phyloP scores from a whole-genome alignment of 2,797 vertebrate species.

The Hipposideros larvatus region DNA sequence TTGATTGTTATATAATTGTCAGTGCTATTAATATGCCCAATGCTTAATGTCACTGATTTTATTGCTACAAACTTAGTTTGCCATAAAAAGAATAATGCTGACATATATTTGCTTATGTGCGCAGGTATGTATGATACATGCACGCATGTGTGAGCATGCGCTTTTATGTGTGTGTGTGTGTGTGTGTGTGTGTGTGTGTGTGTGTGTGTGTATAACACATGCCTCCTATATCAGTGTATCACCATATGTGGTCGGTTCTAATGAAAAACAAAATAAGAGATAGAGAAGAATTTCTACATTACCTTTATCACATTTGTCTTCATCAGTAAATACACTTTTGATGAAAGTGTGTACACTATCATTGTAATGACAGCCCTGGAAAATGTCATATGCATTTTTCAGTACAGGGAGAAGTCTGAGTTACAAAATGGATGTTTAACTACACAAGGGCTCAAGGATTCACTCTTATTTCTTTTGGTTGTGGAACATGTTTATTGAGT shows the following conservation, averaged over 20 bases:
- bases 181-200: slow-evolving; percentile 4
- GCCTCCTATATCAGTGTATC: slow-evolving; percentile 44
- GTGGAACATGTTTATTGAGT: background rate
- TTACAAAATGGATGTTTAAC: slow-evolving; percentile 8
- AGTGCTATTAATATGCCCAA: slow-evolving; percentile 83
- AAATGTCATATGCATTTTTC: slow-evolving; percentile 52
- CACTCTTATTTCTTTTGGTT: background rate
- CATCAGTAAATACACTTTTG: slow-evolving; percentile 63
- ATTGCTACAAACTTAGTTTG: slow-evolving; percentile 80
- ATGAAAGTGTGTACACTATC: background rate
- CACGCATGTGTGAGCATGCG: background rate
- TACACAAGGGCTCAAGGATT: slow-evolving; percentile 10
- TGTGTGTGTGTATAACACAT: slow-evolving; percentile 57
- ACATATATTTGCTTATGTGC: slow-evolving; percentile 33
- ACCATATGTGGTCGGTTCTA: background rate
- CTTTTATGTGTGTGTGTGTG: background rate
- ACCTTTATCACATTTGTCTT: slow-evolving; percentile 76
- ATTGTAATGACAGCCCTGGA: slow-evolving; percentile 55
- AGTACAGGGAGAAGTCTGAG: background rate
- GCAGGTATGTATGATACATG: background rate
- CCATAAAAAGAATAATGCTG: slow-evolving; percentile 70
- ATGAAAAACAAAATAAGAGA: slow-evolving; percentile 46
- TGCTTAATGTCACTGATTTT: slow-evolving; percentile 83
- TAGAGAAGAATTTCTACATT: slow-evolving; percentile 15
- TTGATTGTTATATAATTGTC: slow-evolving; percentile 86